These are phyloP conservation scores for Pasiphila rectangulata DNA, from an alignment of 2,888 invertebrate genomes.

Conservation along the genomic window DNA sequence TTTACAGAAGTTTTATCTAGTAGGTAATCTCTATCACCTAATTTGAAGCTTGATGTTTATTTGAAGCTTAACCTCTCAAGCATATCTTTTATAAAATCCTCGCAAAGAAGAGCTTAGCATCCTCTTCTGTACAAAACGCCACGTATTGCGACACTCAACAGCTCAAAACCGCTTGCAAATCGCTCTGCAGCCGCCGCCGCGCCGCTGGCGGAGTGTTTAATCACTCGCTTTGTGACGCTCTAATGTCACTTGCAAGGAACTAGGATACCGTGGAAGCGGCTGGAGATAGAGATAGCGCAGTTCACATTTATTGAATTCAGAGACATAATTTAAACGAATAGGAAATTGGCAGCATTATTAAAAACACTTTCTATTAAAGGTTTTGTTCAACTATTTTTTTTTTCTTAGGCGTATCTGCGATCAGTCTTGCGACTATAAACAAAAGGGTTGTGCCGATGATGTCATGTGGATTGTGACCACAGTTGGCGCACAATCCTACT, in stretches of 20 bases:
- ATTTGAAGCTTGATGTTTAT: constrained; percentile 4
- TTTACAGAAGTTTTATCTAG: too few relatives aligned
- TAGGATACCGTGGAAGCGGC: constrained; percentile 25
- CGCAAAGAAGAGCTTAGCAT: constrained; percentile 18
- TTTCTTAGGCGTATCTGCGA: too few relatives aligned
- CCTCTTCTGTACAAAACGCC: constrained; percentile 35
- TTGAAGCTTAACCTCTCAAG: constrained; percentile 9
- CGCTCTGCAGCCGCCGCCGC: constrained; percentile 29
- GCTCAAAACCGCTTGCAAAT: constrained; percentile 38
- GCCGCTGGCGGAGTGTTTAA: constrained; percentile 56
- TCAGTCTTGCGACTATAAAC: too few relatives aligned
- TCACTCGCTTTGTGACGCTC: constrained; percentile 61
- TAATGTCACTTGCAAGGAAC: constrained; percentile 39
- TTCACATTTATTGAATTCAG: too few relatives aligned
- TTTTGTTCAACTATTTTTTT: too few relatives aligned
- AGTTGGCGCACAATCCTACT: too few relatives aligned
- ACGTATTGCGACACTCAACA: constrained; percentile 52
- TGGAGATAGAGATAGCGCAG: too few relatives aligned
- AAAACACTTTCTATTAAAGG: too few relatives aligned
- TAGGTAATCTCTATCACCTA: neutral
- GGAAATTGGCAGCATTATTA: too few relatives aligned
- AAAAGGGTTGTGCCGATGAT: too few relatives aligned
- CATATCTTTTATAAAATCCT: constrained; percentile 27
- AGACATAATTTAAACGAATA: too few relatives aligned
- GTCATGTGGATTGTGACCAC: neutral